These are phyloP conservation scores for Menura novaehollandiae DNA, from an alignment of 2,113 vertebrate species.

Conservation along the genomic window DNA sequence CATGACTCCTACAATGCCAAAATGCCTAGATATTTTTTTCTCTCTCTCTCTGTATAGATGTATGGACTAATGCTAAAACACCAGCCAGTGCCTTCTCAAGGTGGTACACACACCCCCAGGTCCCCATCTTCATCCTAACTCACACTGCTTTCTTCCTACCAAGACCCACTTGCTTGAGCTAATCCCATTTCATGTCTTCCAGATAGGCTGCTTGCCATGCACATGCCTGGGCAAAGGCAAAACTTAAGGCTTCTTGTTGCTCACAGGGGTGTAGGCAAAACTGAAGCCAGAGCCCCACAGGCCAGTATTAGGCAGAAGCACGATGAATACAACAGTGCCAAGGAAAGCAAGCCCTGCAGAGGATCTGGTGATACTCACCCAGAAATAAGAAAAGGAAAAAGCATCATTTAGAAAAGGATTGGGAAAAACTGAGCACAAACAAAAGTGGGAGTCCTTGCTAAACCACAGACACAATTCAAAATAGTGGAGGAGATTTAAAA, in stretches of 20 bases:
- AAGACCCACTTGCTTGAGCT: background rate
- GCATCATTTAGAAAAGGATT: background rate
- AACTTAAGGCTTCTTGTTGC: constrained; percentile 1
- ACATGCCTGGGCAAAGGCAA: background rate
- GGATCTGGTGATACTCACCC: background rate
- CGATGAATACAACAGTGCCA: background rate
- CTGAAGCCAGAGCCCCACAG: background rate
- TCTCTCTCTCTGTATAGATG: rapidly evolving
- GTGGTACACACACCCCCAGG: background rate
- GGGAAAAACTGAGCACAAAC: background rate
- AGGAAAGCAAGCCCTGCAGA: background rate
- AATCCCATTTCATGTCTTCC: constrained; percentile 25
- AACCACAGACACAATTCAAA: background rate
- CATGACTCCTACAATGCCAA: background rate
- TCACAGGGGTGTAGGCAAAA: background rate
- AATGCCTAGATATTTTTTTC: background rate
- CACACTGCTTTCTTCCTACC: background rate
- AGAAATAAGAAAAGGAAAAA: background rate
- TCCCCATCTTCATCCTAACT: background rate
- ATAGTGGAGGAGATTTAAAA: background rate
- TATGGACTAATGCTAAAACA: background rate
- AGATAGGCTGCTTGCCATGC: constrained; percentile 27
- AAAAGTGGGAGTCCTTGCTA: background rate
- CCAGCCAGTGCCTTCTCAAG: background rate
- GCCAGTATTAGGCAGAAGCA: constrained; percentile 24